These are phyloP conservation scores for Melanotus villosus DNA, from an alignment of 2,888 invertebrate species.

Conservation along the genomic window DNA sequence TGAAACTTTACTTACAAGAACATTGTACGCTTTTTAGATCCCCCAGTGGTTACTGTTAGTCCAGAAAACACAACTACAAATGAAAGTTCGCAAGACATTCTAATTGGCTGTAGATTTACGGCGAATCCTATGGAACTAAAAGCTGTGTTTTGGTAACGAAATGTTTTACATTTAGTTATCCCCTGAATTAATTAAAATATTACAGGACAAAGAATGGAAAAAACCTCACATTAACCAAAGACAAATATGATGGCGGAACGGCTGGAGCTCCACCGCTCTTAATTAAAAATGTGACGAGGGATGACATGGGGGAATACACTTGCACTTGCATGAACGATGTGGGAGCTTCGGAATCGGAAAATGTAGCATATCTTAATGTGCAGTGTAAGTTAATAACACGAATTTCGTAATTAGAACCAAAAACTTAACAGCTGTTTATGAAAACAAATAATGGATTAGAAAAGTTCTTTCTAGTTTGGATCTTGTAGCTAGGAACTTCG, in stretches of 20 bases:
- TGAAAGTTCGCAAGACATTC: conserved; percentile 78
- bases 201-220: conserved; percentile 81
- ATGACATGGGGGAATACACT: conserved; percentile 88
- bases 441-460: no score
- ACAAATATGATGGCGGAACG: conserved; percentile 84
- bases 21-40: conserved; percentile 80
- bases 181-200: conserved; percentile 1
- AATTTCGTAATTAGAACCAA: no score
- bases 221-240: conserved; percentile 71
- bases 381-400: conserved; percentile 89
- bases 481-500: no score
- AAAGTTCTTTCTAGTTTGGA: no score
- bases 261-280: conserved; percentile 82
- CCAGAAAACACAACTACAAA: conserved; percentile 84
- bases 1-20: conserved; percentile 10
- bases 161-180: not conserved
- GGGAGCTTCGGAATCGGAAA: conserved; percentile 82
- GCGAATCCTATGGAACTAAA: conserved; percentile 88
- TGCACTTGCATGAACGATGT: conserved; percentile 87
- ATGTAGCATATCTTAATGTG: conserved; percentile 83
- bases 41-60: conserved; percentile 84
- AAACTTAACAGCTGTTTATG: no score
- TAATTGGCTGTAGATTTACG: conserved; percentile 85
- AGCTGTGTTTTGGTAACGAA: conserved; percentile 81
- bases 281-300: conserved; percentile 81